phyloP scores from a whole-genome alignment of 2,113 vertebrate genomes.

The Macquaria ambigua region DNA sequence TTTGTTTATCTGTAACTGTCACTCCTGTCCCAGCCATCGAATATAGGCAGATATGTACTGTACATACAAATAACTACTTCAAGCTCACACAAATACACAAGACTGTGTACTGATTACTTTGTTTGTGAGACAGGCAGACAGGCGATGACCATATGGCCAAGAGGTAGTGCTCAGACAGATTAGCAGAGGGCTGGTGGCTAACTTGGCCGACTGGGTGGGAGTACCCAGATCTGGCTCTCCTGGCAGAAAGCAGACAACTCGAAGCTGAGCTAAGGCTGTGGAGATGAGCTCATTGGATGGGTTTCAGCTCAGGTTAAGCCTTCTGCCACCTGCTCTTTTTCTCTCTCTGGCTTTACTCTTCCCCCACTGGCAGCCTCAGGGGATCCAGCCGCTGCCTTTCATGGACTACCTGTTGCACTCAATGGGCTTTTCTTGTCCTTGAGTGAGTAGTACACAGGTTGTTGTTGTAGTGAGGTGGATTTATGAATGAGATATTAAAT shows the following conservation, averaged over 20 bases:
- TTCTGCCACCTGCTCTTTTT: slow-evolving; percentile 77
- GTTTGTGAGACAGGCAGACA: slow-evolving; percentile 32
- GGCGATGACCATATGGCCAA: slow-evolving; percentile 62
- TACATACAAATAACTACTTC: neutral
- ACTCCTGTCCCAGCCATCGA: neutral
- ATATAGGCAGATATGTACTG: neutral
- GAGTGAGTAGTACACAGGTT: slow-evolving; percentile 17
- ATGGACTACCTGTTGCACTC: slow-evolving; percentile 46
- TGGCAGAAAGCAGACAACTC: slow-evolving; percentile 66
- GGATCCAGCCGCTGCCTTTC: slow-evolving; percentile 2
- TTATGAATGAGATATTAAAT: slow-evolving; percentile 38
- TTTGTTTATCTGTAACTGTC: slow-evolving; percentile 5
- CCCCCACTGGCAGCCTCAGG: slow-evolving; percentile 9
- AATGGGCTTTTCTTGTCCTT: slow-evolving; percentile 37
- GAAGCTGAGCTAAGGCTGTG: slow-evolving; percentile 63
- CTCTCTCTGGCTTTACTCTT: slow-evolving; percentile 1
- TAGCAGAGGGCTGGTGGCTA: slow-evolving; percentile 60
- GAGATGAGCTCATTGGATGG: slow-evolving; percentile 76
- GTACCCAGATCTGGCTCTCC: slow-evolving; percentile 41
- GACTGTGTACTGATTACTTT: slow-evolving; percentile 23
- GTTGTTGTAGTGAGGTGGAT: neutral
- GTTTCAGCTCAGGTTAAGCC: slow-evolving; percentile 77
- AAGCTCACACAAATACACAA: neutral
- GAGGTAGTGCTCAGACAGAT: slow-evolving; percentile 75
- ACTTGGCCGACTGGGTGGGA: slow-evolving; percentile 28